A percentile compares a stretch with the other conserved stretches of the same genome.
These are phyloP conservation scores for Drosophila tani DNA, from an alignment of 1,140 invertebrate genomes.

Conservation along the genomic window DNA sequence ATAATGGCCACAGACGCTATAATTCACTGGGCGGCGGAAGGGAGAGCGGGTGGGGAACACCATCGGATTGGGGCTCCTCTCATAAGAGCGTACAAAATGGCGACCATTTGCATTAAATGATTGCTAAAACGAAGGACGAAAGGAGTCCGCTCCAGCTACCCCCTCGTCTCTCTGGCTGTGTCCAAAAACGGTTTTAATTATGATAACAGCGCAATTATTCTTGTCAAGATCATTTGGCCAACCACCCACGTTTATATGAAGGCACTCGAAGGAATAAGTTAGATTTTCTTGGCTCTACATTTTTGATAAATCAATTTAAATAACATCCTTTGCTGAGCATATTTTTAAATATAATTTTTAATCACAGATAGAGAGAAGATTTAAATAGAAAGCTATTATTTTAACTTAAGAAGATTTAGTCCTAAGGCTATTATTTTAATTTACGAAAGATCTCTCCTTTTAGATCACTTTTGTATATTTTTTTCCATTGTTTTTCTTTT, in stretches of 20 bases:
- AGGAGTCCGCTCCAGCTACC: constrained; percentile 25
- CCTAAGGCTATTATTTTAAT: not conserved
- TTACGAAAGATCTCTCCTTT: too few species aligned
- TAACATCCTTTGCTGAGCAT: too few species aligned
- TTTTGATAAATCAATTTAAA: too few species aligned
- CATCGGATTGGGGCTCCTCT: constrained; percentile 17
- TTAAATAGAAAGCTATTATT: too few species aligned
- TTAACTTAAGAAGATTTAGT: not conserved
- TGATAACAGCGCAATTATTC: constrained; percentile 83
- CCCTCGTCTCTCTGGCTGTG: constrained; percentile 24
- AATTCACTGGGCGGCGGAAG: constrained; percentile 46
- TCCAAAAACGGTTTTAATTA: constrained; percentile 81
- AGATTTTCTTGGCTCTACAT: too few species aligned
- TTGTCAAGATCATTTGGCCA: constrained; percentile 80
- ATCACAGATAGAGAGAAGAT: too few species aligned
- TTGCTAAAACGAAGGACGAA: constrained; percentile 74
- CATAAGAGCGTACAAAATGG: constrained; percentile 77
- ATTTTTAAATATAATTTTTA: too few species aligned
- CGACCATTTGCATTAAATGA: constrained; percentile 83
- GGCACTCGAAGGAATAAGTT: constrained; percentile 10
- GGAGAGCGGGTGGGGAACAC: constrained; percentile 3
- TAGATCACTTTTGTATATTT: not conserved
- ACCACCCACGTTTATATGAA: constrained; percentile 24
- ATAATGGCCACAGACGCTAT: constrained; percentile 80
- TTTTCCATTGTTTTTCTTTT: not conserved